Evolutionary conservation across 2,888 invertebrate species (phyloP), one percentile per base, ranked within the genome.

Genomic region (Gortyna flavago): DNA sequence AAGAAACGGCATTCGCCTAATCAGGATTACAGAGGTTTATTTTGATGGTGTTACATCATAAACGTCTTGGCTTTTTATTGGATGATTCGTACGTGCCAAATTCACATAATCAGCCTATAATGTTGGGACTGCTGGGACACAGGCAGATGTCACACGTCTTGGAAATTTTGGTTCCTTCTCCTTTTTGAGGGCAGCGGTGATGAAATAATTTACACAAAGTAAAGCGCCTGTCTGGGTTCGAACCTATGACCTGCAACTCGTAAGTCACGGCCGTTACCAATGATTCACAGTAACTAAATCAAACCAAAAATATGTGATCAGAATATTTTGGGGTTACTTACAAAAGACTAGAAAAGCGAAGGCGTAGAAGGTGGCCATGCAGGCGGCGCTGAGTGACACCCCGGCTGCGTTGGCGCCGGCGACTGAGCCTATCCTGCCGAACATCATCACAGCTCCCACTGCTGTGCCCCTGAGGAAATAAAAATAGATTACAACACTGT

Each of bases 371-470:
- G 97, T 97, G 67, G 97, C 91, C 67, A 96, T 96, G 90, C 97
- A 97, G 75, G 97, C 96, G 7, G 94, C 93, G 64, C 97, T 97
- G 79, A 98, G 95, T 29, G 97, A 95, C 82, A 97, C 94, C 1
- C 98, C 98, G 21, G 98, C 97, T 0, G 97, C 93, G 77, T 97
- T 93, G 85, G 97, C 97, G 70, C 97, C 97, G 0, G 94, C 92
- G 87, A 97, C 97, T 0, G 97, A 97, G 0, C 98, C 98, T 54
- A 97, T 84, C 62, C 98, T 95, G 0, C 98, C 98, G 65, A 97
- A 96, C 93, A 97, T 97, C 87, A 97, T 92, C 68, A 97, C 96
- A n/a, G 97, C 95, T 38, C 97, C 97, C 48, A 98, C 96, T 0
- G 97, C 97, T 62, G 97, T 97, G 0, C 97, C 98, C 80, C 97